A percentile compares a stretch with the other conserved stretches of the same genome.
Evolutionary conservation across 2,888 invertebrate species (phyloP).

Genomic region (Chydorus sphaericus): DNA sequence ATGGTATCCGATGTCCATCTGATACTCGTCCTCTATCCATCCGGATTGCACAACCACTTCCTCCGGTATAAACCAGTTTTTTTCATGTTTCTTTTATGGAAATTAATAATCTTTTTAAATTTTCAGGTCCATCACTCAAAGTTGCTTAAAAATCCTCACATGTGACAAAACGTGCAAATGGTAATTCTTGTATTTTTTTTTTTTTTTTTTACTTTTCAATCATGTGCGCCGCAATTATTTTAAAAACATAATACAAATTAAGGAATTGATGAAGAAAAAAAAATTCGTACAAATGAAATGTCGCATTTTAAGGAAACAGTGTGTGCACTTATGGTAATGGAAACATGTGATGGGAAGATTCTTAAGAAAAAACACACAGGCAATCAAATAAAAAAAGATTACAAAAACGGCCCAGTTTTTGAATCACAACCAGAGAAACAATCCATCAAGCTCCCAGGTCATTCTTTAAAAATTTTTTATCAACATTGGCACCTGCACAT

Average conservation of each 20-base stretch:
- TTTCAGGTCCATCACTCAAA: conserved; percentile 11
- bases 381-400: background rate
- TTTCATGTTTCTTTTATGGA: too few species aligned
- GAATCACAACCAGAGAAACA: background rate
- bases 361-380: background rate
- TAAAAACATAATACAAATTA: too few species aligned
- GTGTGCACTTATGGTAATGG: conserved; percentile 4
- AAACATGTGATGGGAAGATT: too few species aligned
- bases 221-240: conserved; percentile 1
- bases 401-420: background rate
- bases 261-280: too few species aligned
- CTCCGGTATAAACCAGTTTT: conserved; percentile 3
- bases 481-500: conserved; percentile 6
- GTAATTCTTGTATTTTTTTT: background rate
- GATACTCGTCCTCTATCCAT: conserved; percentile 10
- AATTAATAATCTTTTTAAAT: background rate
- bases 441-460: background rate
- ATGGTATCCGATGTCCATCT: conserved; percentile 8
- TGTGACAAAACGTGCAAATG: conserved; percentile 11
- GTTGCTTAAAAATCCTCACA: conserved; percentile 1
- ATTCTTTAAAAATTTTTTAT: too few species aligned
- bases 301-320: background rate
- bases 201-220: background rate
- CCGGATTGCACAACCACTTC: conserved; percentile 13
- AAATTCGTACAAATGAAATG: background rate